These are phyloP conservation scores for Rhinella marina DNA, from an alignment of 2,797 vertebrate genomes.

Conservation along the genomic window DNA sequence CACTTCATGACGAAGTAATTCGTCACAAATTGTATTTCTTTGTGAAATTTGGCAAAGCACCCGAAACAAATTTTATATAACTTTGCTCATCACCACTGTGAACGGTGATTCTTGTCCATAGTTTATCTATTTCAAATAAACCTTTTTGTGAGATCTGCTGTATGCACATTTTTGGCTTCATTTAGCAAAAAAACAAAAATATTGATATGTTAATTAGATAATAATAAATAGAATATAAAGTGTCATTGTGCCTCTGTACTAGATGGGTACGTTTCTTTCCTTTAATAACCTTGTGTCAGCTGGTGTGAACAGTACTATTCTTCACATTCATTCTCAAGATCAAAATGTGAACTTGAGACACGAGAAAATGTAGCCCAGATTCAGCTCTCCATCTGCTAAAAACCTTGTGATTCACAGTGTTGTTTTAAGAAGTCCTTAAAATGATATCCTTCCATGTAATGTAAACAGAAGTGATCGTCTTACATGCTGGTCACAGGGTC, in stretches of 20 bases:
- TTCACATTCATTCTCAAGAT: constrained; percentile 15
- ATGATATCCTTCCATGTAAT: constrained; percentile 30
- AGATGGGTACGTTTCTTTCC: neutral
- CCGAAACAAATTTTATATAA: too few species aligned
- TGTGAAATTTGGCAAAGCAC: too few species aligned
- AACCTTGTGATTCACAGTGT: constrained; percentile 17
- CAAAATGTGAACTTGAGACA: constrained; percentile 23
- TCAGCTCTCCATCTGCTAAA: constrained; percentile 5
- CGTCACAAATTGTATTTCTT: too few species aligned
- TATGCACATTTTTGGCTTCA: neutral
- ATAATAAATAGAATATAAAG: neutral
- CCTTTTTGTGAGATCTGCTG: neutral
- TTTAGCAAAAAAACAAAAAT: neutral
- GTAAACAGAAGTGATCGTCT: constrained; percentile 20
- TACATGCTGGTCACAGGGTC: constrained; percentile 17
- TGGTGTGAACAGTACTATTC: neutral
- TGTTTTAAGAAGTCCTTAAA: constrained; percentile 11
- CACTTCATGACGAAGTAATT: too few species aligned
- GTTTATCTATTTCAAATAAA: neutral
- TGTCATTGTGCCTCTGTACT: neutral
- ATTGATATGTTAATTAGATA: neutral
- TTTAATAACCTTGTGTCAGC: neutral
- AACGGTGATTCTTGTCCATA: neutral
- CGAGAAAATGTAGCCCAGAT: neutral
- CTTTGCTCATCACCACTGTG: neutral